Evolutionary conservation across 1,140 invertebrate species (phyloP), one percentile per base, ranked within the genome.

Genomic region (Panagrolaimus sp.): DNA sequence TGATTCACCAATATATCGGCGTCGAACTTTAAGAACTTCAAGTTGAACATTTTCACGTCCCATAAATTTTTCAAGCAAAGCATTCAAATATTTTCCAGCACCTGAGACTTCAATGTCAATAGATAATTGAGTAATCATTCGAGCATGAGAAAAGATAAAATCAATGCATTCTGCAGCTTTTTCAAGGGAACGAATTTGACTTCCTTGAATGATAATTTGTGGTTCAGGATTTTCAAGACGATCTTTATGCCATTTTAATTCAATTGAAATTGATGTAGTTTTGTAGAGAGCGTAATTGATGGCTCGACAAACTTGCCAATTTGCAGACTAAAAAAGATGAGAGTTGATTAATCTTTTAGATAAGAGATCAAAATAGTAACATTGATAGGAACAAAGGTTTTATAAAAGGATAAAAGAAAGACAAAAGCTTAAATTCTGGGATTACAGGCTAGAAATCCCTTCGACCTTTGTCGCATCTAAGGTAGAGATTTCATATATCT

Each of bases 1-100:
- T 15, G 63, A 48, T 43, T 73, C 70, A 15, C 78, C 76, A 10
- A 81, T 69, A 52, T 78, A 78, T 12, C 78, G 68, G 2, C 76
- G 46, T 5, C 70, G 71, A 12, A 78, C 68, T 24, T 72, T 58
- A n/a, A 78, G 17, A 26, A 69, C 71, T 46, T 81, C 76, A 15
- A 78, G 62, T 15, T 65, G 71, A 43, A 78, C 76, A 47, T 78
- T 80, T 43, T 38, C 24, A 14, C 21, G 24, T 3, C 17, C 28
- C 24, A 38, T 26, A 64, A 55, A 43, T 26, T 17, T 68, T 28
- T 52, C 66, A 14, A 52, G 46, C 14, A 71, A 17, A 10, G 12
- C 15, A 10, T 24, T 14, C 9, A 71, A 32, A 62, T 58, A 58
- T 14, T 58, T 58, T 21, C 28, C 28, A 12, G 52, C 47, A 14